Base-by-base conservation (phyloP, 2,888 invertebrate genomes). In the Caenorhabditis panamensis region DNA sequence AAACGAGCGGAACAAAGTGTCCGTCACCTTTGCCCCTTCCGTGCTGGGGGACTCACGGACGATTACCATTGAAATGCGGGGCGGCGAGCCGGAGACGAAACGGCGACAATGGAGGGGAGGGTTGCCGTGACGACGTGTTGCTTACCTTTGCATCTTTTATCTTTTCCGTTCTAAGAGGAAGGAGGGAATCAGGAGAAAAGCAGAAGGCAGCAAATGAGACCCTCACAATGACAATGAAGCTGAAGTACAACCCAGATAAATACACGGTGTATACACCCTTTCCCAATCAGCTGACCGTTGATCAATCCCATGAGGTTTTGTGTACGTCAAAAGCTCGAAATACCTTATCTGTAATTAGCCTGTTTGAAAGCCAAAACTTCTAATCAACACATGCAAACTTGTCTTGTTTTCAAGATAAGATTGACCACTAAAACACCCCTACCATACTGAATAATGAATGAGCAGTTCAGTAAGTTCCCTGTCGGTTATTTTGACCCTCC, bases 21-120 rank as follows among this genome's bases (percentile, higher is more conserved):
- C 41, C 8, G 41, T 41, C 41, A 41, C 41, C 41, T 63, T 54
- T 54, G 54, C 36, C 62, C 62, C 51, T 62, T 62, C 62, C 54
- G 44, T 71, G 53, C 41, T 26, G 37, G 20, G n/a, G 0, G 22
- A 58, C 56, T 68, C 64, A 64, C 41, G 62, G 73, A 73, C 73
- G 73, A 73, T 73, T 73, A 73, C 73, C 73, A 73, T 73, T 73
- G 73, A 73, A 73, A 73, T 73, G 73, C 56, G 72, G 24, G 44
- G 62, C 72, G 72, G 56, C 49, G 63, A 59, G 73, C 58, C 64
- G 64, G 51, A 64, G n/a, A n/a, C 71, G 49, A 59, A 62, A 37
- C 62, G 54, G 16, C 53, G 53, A 62, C 54, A 36, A 56, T 44
- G 54, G 41, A 41, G 53, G 26, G 13, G 9, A 13, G 26, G 8